A percentile compares a stretch with the other conserved stretches of the same genome.
phyloP scores from a whole-genome alignment of 2,797 vertebrate species.

The Euthynnus affinis region DNA sequence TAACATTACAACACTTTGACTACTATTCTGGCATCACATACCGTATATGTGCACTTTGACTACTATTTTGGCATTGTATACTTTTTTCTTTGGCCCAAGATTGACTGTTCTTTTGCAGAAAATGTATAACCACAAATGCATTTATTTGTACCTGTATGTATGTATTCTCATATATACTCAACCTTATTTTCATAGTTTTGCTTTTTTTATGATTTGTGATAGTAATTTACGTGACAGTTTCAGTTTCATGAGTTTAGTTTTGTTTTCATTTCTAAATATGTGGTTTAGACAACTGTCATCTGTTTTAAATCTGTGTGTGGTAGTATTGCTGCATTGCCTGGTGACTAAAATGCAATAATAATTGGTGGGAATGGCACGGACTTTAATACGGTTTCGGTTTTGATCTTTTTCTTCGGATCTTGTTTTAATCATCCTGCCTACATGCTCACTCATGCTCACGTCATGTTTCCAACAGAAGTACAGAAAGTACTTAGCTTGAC shows the following conservation, averaged over 20 bases:
- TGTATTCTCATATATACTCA: no score
- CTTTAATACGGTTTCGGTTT: background rate
- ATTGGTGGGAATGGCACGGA: conserved; percentile 2
- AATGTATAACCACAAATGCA: conserved; percentile 9
- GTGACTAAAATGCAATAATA: conserved; percentile 1
- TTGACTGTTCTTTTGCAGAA: conserved; percentile 13
- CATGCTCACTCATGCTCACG: conserved; percentile 5
- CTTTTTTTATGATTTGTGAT: conserved; percentile 1
- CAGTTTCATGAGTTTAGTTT: background rate
- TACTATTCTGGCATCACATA: conserved; percentile 57
- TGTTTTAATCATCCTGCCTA: conserved; percentile 33
- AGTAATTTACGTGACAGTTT: conserved; percentile 1
- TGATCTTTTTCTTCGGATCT: conserved; percentile 11
- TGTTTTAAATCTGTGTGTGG: conserved; percentile 25
- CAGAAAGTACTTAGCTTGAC: conserved; percentile 36
- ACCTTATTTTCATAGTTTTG: conserved; percentile 1
- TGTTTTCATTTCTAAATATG: conserved; percentile 28
- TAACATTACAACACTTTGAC: conserved; percentile 42
- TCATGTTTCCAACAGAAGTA: conserved; percentile 14
- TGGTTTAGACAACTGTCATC: conserved; percentile 20
- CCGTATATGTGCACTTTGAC: no score
- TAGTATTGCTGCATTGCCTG: background rate
- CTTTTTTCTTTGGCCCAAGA: conserved; percentile 6
- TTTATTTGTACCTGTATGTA: background rate
- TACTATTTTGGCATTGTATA: background rate